Base-by-base conservation (phyloP, 2,113 vertebrate genomes). In the Rana temporaria region DNA sequence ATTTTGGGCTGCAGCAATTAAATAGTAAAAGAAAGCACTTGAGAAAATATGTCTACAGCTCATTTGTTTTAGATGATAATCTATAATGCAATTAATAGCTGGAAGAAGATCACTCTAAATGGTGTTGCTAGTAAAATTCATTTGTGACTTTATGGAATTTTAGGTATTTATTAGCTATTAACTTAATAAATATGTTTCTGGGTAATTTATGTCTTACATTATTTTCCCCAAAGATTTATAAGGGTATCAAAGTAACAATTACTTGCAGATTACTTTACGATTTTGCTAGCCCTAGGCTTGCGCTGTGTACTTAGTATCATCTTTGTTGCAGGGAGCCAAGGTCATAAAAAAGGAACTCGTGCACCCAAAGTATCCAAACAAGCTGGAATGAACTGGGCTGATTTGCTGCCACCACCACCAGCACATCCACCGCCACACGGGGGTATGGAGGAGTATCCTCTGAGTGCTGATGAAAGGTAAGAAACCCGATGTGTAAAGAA, bases 341-440 rank as follows among this genome's bases (percentile, higher is more conserved):
- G 97, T 85, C 97, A 99, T 84, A 99, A 98, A 89, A 99, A 98
- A 86, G 95, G 95, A 70, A 91, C 94, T 48, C 92, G 97, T 3
- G 96, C 95, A 63, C 95, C 96, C 52, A 99, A 98, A 92, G 92
- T 94, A 78, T 92, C 96, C 42, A 98, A 98, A 87, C 98, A 98
- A 88, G 95, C 92, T 65, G 95, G 96, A 81, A 97, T 99, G 96
- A 98, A 97, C 88, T 99, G 98, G 98, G 93, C 96, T 60, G 97
- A 99, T 85, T 93, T 98, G 57, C 93, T 99, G 80, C 98, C 98
- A 65, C 98, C 98, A 16, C 97, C 97, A 32, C 98, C 97, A 1
- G 95, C 93, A 18, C 98, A 98, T 84, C 98, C 98, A 63, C 96
- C 97, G 30, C 96, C 96, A 3, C 93, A 95, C 24, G 93, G 95